Conservation (phyloP, 2,888 invertebrate genomes). For the Synergus laeviventris region DNA sequence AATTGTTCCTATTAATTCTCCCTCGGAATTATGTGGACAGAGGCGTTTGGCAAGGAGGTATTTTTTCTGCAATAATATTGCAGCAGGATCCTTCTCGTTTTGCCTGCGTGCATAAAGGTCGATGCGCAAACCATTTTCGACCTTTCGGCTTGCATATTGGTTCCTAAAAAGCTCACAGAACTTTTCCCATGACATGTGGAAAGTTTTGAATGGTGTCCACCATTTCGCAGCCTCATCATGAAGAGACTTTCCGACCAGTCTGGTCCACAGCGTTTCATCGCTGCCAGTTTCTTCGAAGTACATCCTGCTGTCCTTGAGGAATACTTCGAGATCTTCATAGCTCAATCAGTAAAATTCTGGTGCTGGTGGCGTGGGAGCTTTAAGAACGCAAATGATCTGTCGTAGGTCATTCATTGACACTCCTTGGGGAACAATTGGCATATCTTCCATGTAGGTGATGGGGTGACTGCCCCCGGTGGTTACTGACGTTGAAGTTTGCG, state of each 20-base stretch:
- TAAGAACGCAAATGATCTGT: no score
- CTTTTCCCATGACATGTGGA: not conserved
- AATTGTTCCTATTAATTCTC: not conserved
- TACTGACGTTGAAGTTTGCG: no score
- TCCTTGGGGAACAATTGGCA: no score
- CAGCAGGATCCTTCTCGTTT: not conserved
- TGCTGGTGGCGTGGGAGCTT: no score
- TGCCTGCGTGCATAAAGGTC: not conserved
- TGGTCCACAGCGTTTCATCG: not conserved
- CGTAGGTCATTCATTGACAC: no score
- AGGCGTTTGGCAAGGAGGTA: not conserved
- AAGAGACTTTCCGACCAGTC: not conserved
- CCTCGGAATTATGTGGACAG: no score
- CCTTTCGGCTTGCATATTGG: not conserved
- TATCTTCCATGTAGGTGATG: no score
- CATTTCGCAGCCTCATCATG: not conserved
- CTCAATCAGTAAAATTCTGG: no score
- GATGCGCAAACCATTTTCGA: not conserved
- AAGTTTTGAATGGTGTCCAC: not conserved
- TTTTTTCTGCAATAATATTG: constrained; percentile 4
- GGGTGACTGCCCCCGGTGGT: no score
- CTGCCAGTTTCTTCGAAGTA: not conserved
- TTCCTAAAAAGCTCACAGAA: not conserved
- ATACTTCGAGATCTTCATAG: no score
- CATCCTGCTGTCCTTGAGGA: no score